Evolutionary conservation across 2,113 vertebrate species (phyloP), one percentile per base, ranked within the genome.

Genomic region (Dinomys branickii): DNA sequence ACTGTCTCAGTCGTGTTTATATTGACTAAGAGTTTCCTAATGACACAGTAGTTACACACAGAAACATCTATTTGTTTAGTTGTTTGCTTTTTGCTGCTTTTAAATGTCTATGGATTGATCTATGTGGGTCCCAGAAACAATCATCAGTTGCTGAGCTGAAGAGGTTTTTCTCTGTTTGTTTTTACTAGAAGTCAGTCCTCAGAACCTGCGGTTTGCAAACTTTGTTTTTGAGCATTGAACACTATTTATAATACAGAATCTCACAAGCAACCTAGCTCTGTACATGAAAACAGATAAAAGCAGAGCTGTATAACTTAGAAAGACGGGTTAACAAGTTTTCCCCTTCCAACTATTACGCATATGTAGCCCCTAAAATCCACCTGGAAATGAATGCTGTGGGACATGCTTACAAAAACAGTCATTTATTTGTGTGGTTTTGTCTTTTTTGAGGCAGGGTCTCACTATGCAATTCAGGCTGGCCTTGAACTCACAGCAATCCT

Each of bases 141-240:
- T 97, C 88, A n/a, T 95, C 91, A 95, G 71, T 86, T 94, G 94
- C 85, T 75, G 16, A 73, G 88, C 88, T 97, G 50, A 90, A 94
- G 95, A 97, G 96, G 65, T 59, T 94, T 95, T 84, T 96, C n/a
- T 84, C 16, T 97, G 93, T 97, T 97, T 97, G 94, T 97, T 97
- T 97, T 98, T 90, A 90, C 92, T 98, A 97, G 95, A 98, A 97
- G 87, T 96, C 96, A 97, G 92, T 97, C 71, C 96, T 95, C 94
- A 90, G 92, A 97, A 97, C 90, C 97, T 97, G 97, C 3, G 96
- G 94, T 97, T 97, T 97, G 82, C 95, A 94, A 94, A 97, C 96
- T 90, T 94, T 94, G 75, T 84, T 95, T 96, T 22, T 54, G 58
- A 95, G 26, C 94, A 67, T 1, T 61, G n/a, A 96, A 88, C 63